A percentile compares a stretch with the other conserved stretches of the same genome.
Conservation (phyloP, 2,888 invertebrate genomes). For the Minunthozetes semirufus region DNA sequence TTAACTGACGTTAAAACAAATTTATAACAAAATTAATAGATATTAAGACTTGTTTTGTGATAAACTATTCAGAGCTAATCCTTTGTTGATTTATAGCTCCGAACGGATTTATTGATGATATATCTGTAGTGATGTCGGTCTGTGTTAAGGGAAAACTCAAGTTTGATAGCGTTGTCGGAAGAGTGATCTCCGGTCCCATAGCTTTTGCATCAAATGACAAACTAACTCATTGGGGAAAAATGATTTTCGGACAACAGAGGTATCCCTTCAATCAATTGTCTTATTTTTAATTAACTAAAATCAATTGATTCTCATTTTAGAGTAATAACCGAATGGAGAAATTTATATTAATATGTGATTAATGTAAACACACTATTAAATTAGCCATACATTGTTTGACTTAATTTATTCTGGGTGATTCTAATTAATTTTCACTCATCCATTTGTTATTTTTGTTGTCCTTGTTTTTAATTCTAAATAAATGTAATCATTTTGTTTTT, state of each 20-base stretch:
- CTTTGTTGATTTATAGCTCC: slow-evolving; percentile 35
- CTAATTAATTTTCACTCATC: too few species aligned
- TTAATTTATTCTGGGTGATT: slow-evolving; percentile 15
- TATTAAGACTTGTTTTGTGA: background rate
- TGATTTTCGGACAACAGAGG: slow-evolving; percentile 37
- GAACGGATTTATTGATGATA: slow-evolving; percentile 42
- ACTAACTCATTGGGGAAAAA: slow-evolving; percentile 46
- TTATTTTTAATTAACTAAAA: background rate
- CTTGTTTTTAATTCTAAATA: too few species aligned
- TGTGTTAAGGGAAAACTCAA: slow-evolving; percentile 43
- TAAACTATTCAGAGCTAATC: background rate
- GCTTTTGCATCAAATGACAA: slow-evolving; percentile 43
- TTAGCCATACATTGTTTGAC: background rate
- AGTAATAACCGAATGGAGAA: slow-evolving; percentile 13
- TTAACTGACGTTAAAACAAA: too few species aligned
- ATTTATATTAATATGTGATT: background rate
- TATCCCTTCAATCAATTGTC: background rate
- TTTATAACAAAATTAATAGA: too few species aligned
- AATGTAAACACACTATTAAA: background rate
- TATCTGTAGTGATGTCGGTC: slow-evolving; percentile 44
- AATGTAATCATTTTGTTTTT: too few species aligned
- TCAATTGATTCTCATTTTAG: background rate
- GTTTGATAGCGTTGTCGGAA: slow-evolving; percentile 44
- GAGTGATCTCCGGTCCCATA: slow-evolving; percentile 46
- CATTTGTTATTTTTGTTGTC: too few species aligned